A percentile compares a stretch with the other conserved stretches of the same genome.
These are phyloP conservation scores for Callopanchax toddi DNA, from an alignment of 2,113 vertebrate species.

Conservation along the genomic window DNA sequence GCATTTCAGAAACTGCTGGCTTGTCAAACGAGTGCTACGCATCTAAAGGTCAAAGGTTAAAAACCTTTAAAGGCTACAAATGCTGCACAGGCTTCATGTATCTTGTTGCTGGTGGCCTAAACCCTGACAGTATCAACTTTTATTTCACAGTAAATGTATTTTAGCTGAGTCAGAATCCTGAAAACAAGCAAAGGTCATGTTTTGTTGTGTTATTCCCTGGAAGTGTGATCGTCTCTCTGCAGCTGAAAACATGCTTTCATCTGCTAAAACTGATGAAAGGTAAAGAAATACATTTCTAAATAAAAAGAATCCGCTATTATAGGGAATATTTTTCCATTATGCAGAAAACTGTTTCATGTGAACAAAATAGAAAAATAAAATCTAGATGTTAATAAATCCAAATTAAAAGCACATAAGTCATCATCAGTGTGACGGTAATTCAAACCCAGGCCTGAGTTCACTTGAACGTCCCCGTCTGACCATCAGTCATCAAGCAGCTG, in stretches of 20 bases:
- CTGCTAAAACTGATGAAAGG: background rate
- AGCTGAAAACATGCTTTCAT: background rate
- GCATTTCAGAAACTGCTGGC: constrained; percentile 46
- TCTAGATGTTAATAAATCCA: background rate
- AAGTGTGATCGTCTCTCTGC: background rate
- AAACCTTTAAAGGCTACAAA: constrained; percentile 36
- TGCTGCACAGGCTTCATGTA: constrained; percentile 1
- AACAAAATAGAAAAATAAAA: background rate
- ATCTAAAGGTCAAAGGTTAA: constrained; percentile 46
- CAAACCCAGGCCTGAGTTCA: background rate
- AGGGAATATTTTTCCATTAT: background rate
- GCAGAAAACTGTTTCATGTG: background rate
- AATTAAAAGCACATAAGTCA: background rate
- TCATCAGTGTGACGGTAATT: background rate
- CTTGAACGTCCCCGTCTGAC: constrained; percentile 23
- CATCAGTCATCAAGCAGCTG: constrained; percentile 32
- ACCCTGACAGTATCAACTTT: constrained; percentile 8
- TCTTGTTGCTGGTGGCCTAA: constrained; percentile 11
- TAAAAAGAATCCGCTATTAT: background rate
- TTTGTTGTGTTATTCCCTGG: constrained; percentile 31
- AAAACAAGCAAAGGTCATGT: background rate
- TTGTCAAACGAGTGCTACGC: constrained; percentile 13
- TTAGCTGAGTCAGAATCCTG: constrained; percentile 14
- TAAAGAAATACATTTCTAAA: background rate
- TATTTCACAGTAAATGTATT: background rate